Percentiles rank a stretch among this genome's conserved stretches.
Evolutionary conservation across 1,140 invertebrate species (phyloP).

Genomic region (Aethina tumida): DNA sequence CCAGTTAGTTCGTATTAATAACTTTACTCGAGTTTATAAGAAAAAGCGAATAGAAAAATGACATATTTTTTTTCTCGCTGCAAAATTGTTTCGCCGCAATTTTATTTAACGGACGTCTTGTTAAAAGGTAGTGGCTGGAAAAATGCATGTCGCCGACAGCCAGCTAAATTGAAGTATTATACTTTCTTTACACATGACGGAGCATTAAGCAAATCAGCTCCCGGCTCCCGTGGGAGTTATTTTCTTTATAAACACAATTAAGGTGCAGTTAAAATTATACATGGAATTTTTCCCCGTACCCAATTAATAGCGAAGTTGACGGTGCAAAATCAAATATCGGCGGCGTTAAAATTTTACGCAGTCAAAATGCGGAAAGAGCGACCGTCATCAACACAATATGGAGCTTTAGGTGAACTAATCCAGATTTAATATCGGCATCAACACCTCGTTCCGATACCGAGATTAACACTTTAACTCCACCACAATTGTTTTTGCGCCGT

Average conservation of each 20-base stretch:
- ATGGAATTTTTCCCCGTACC: no score
- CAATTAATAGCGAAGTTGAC: no score
- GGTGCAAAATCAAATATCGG: conserved; percentile 1
- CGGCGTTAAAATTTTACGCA: not conserved
- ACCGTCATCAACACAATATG: conserved; percentile 5
- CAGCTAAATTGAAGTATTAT: conserved; percentile 35
- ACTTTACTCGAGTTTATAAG: conserved; percentile 35
- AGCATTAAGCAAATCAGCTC: conserved; percentile 35
- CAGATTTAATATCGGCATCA: conserved; percentile 15
- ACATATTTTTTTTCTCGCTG: conserved; percentile 30
- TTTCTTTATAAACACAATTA: conserved; percentile 23
- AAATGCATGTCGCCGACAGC: conserved; percentile 35
- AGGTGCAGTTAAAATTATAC: conserved; percentile 14
- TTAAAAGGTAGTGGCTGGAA: conserved; percentile 32
- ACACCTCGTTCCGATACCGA: conserved; percentile 1
- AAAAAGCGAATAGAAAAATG: conserved; percentile 37
- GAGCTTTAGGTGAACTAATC: conserved; percentile 10
- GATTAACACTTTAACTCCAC: not conserved
- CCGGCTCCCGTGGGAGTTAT: conserved; percentile 12
- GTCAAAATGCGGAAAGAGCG: not conserved
- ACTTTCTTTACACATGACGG: conserved; percentile 35
- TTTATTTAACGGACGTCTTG: conserved; percentile 26
- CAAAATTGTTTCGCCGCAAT: conserved; percentile 28
- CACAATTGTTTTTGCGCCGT: conserved; percentile 7
- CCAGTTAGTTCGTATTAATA: conserved; percentile 40